Percentiles rank a stretch among this genome's conserved stretches.
phyloP scores from a whole-genome alignment of 2,888 invertebrate species.

The Anaspis maculata region DNA sequence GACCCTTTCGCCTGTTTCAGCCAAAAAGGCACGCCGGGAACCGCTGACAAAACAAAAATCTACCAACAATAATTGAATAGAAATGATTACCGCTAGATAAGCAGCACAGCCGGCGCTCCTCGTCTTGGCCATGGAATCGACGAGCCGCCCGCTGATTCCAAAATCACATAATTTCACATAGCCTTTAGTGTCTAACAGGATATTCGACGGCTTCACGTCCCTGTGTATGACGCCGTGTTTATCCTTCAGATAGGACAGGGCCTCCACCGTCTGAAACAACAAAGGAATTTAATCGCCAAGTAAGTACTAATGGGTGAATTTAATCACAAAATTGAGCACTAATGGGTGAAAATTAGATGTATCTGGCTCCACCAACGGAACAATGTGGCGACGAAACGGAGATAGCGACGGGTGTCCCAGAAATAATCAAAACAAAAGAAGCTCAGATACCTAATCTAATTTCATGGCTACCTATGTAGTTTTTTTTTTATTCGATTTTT shows the following conservation, averaged over 20 bases:
- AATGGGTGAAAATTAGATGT: neutral
- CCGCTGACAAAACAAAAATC: too few species aligned
- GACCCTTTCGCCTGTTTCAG: too few species aligned
- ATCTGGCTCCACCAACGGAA: too few species aligned
- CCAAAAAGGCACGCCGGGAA: too few species aligned
- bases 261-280: constrained; percentile 75
- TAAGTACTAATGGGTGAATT: too few species aligned
- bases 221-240: constrained; percentile 95
- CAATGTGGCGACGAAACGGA: too few species aligned
- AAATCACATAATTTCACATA: constrained; percentile 98
- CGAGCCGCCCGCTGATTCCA: constrained; percentile 95
- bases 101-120: constrained; percentile 97
- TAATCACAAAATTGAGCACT: constrained; percentile 7
- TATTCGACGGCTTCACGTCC: constrained; percentile 98
- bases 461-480: too few species aligned
- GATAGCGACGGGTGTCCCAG: too few species aligned
- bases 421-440: too few species aligned
- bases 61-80: neutral
- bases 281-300: too few species aligned
- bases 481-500: too few species aligned
- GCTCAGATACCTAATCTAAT: too few species aligned
- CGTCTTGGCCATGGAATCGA: constrained; percentile 97
- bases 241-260: constrained; percentile 95
- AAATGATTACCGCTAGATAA: constrained; percentile 85
- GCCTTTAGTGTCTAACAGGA: constrained; percentile 89